A percentile compares a stretch with the other conserved stretches of the same genome.
These are phyloP conservation scores for Alethe castanea DNA, from an alignment of 2,113 vertebrate species.

Conservation along the genomic window DNA sequence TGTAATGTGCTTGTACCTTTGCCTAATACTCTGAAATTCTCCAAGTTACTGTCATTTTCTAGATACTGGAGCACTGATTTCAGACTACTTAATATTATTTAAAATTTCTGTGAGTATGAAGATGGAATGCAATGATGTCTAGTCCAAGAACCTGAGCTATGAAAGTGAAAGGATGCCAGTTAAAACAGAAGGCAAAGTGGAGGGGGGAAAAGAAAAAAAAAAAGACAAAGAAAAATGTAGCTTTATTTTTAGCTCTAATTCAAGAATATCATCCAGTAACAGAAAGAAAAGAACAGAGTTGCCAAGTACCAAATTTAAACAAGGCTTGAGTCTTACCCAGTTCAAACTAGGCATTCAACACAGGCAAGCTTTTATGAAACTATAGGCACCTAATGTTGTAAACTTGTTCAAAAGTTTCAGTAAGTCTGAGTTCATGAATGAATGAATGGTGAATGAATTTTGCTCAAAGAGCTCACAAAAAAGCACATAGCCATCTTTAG, in stretches of 20 bases:
- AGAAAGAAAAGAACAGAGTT: neutral
- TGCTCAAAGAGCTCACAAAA: neutral
- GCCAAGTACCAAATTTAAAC: neutral
- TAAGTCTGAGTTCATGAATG: neutral
- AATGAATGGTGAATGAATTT: neutral
- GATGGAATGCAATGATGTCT: neutral
- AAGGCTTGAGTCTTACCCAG: neutral
- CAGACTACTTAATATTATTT: neutral
- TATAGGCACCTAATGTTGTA: neutral
- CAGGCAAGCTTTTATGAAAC: rapidly evolving
- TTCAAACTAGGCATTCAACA: neutral
- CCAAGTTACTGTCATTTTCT: neutral
- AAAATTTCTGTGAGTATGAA: neutral
- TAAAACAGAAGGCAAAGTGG: neutral
- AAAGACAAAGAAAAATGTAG: neutral
- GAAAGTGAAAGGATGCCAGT: neutral
- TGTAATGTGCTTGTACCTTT: neutral
- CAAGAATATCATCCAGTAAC: neutral
- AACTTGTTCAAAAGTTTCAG: neutral
- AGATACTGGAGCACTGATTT: neutral
- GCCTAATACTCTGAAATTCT: neutral
- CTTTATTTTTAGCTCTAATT: neutral
- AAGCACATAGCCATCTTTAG: neutral
- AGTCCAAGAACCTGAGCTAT: neutral
- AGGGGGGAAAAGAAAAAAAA: neutral